A percentile compares a stretch with the other conserved stretches of the same genome.
These are phyloP conservation scores for Oryzias javanicus DNA, from an alignment of 2,113 vertebrate genomes.

Conservation along the genomic window DNA sequence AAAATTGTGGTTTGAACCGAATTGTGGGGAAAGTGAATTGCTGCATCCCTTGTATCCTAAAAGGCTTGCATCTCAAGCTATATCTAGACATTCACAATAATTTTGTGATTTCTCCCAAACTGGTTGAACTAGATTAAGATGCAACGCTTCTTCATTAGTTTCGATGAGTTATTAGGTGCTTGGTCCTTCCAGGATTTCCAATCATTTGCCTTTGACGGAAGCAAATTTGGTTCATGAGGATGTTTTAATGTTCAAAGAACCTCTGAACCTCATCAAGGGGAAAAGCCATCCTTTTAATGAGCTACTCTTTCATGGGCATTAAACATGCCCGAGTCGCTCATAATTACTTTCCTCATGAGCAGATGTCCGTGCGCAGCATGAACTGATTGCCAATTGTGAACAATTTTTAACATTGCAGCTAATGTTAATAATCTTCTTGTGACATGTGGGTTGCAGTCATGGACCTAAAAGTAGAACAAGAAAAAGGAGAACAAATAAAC, in stretches of 20 bases:
- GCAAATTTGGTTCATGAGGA: constrained; percentile 6
- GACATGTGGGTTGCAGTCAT: constrained; percentile 7
- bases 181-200: background rate
- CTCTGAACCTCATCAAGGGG: constrained; percentile 8
- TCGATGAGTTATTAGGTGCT: background rate
- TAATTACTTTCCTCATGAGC: constrained; percentile 31
- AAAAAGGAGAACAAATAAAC: background rate
- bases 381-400: constrained; percentile 14
- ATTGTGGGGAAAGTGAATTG: too few species aligned
- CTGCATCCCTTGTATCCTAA: too few species aligned
- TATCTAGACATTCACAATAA: too few species aligned
- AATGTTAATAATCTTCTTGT: constrained; percentile 12
- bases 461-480: constrained; percentile 3
- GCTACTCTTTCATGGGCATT: constrained; percentile 17
- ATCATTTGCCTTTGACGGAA: constrained; percentile 13
- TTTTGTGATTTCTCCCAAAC: too few species aligned
- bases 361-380: constrained; percentile 7
- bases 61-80: too few species aligned
- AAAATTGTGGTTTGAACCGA: too few species aligned
- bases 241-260: background rate
- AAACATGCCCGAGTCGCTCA: constrained; percentile 27
- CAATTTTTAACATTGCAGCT: constrained; percentile 2
- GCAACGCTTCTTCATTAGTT: background rate
- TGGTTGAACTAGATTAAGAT: background rate
- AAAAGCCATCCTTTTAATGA: constrained; percentile 31